These are phyloP conservation scores for Mellivora capensis DNA, from an alignment of 2,113 vertebrate species.

Conservation along the genomic window DNA sequence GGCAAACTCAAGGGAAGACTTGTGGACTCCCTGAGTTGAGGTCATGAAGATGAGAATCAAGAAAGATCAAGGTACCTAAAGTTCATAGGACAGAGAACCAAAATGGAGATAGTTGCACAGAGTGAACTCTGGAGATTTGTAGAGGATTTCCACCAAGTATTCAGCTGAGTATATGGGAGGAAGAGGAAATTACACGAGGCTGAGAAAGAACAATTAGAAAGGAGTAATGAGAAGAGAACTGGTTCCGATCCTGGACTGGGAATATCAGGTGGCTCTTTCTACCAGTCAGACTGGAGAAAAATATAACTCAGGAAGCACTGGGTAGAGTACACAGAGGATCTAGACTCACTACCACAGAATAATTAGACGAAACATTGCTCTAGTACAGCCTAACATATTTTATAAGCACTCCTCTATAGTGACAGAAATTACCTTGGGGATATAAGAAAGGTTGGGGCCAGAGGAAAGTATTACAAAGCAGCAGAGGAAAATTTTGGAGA, in stretches of 20 bases:
- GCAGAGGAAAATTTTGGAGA: background rate
- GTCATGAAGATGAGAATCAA: background rate
- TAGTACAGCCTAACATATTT: background rate
- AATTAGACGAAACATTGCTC: background rate
- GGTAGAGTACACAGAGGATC: background rate
- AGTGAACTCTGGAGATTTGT: too few species aligned
- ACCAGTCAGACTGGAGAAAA: background rate
- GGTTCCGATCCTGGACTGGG: background rate
- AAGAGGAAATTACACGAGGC: background rate
- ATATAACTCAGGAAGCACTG: background rate
- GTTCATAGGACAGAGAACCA: background rate
- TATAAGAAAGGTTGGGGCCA: background rate
- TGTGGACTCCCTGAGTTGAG: background rate
- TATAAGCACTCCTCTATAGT: background rate
- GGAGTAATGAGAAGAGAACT: background rate
- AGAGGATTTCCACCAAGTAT: background rate
- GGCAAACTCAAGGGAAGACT: background rate
- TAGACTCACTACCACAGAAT: background rate
- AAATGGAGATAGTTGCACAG: background rate
- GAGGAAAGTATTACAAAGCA: background rate
- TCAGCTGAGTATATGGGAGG: background rate
- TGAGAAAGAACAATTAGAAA: background rate
- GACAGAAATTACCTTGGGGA: background rate
- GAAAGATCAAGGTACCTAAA: background rate
- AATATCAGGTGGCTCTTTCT: background rate